phyloP scores from a whole-genome alignment of 2,113 vertebrate genomes.

The Hystrix brachyura region DNA sequence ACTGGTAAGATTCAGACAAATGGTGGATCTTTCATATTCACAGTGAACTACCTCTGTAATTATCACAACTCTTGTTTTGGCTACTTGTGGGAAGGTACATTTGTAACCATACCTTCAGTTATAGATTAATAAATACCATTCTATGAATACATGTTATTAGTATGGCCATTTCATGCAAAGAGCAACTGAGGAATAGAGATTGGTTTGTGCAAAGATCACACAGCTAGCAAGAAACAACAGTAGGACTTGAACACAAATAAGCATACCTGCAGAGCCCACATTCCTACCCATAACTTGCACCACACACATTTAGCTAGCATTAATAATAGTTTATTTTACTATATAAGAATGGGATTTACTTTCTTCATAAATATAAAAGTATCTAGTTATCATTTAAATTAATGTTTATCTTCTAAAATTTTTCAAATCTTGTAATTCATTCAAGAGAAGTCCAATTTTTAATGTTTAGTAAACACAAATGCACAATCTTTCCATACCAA shows the following conservation, averaged over 20 bases:
- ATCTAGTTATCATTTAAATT: not conserved
- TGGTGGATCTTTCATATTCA: not conserved
- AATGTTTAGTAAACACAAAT: conserved; percentile 12
- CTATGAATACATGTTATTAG: not conserved
- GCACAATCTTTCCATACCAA: conserved; percentile 15
- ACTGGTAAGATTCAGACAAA: too few relatives aligned
- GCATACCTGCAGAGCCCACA: too few relatives aligned
- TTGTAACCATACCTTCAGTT: not conserved
- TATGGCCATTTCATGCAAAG: not conserved
- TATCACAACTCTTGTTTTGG: not conserved
- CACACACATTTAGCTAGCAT: not conserved
- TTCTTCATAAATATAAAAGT: not conserved
- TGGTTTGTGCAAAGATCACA: not conserved
- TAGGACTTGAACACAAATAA: not conserved
- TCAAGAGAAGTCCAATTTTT: conserved; percentile 7
- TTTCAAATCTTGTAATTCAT: conserved; percentile 1
- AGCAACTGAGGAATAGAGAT: not conserved
- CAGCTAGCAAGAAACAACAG: not conserved
- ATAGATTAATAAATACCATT: not conserved
- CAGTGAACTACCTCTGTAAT: not conserved
- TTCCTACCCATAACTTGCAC: not conserved
- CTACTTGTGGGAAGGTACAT: not conserved
- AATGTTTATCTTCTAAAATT: not conserved
- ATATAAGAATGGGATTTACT: not conserved
- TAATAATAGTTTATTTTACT: not conserved